Evolutionary conservation across 2,888 invertebrate species (phyloP), one percentile per base, ranked within the genome.

Genomic region (Trichogramma dendrolimi): DNA sequence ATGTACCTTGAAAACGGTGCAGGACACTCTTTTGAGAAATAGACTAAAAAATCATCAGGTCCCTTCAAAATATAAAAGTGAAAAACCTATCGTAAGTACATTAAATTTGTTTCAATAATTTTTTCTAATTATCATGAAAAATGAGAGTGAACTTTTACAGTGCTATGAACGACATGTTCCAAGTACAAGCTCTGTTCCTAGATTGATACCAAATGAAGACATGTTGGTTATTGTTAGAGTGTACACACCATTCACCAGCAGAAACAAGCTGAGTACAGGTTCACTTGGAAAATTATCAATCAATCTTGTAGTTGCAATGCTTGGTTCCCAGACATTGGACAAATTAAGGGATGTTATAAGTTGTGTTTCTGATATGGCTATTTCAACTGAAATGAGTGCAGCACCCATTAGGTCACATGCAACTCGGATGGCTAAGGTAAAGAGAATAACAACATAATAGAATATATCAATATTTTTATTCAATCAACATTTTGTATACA

Each of bases 311-410:
- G 83, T 88, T 64, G 76, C 84, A 8, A 83, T 89, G 0, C 78
- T 88, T n/a, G 89, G 90, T 1, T 79, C 81, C 14, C 89, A 91
- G 75, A 82, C 81, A 39, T 81, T 96, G 66, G 81, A 84, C n/a
- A 85, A 86, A 53, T 79, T 96, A 47, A 83, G 90, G 4, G 92
- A 93, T 73, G 83, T 85, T 68, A 86, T 95, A 67, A 80, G 82
- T 14, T 96, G 96, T 75, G 77, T 85, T 55, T 86, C 89, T 67
- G 92, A 94, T 76, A 75, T 81, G 27, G 84, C 84, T 60, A 79
- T 85, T 67, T 81, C 85, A 27, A 79, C 82, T 44, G 90, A 90
- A 72, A 79, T 86, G 1, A 86, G 89, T 64, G 71, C 81, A 4
- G 72, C 81, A 51, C 85, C 85, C 0, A 73, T 80, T 38, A 65